Evolutionary conservation across 2,888 invertebrate genomes (phyloP), one percentile per base, ranked within the genome.

Genomic region (Netelia melanura): DNA sequence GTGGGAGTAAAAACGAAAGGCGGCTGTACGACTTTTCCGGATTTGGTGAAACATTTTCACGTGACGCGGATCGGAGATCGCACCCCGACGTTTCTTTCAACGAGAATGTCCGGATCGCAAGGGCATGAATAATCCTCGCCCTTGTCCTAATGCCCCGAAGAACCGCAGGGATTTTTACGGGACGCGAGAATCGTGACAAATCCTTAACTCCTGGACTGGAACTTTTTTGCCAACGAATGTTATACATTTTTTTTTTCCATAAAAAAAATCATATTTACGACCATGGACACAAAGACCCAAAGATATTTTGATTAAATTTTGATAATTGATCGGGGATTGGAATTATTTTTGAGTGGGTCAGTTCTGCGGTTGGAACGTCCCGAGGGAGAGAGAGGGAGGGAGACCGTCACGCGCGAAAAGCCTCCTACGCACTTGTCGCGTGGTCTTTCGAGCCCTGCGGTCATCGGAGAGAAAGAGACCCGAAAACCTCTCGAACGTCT

Each of bases 41-140:
- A 85, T 83, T 85, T 71, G 81, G 83, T 70, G 25, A 61, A 48
- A 78, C 52, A 67, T 68, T 25, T 23, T 67, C 48, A 68, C 68
- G 78, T 56, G 72, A 72, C 56, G 80, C 38, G 30, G 30, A 30
- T 30, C 30, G 30, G 5, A 30, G 30, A 30, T 30, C 30, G 30
- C 25, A 61, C 48, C 70, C 21, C 70, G 14, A 64, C 54, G 10
- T 54, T 61, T 84, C 81, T 87, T 88, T 88, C 87, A 88, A 86
- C 87, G 88, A 17, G 88, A 17, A 17, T 88, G 87, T 30, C 67
- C 84, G 77, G 70, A 84, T 87, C 86, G 67, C 30, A 85, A 78
- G 83, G 80, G 79, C 87, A 87, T 89, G 90, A 90, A 91, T 90
- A 91, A 91, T 91, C 89, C 87, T n/a, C 68, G 56, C 68, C 2